These are phyloP conservation scores for Mythimna ferrago DNA, from an alignment of 2,888 invertebrate species.

Conservation along the genomic window DNA sequence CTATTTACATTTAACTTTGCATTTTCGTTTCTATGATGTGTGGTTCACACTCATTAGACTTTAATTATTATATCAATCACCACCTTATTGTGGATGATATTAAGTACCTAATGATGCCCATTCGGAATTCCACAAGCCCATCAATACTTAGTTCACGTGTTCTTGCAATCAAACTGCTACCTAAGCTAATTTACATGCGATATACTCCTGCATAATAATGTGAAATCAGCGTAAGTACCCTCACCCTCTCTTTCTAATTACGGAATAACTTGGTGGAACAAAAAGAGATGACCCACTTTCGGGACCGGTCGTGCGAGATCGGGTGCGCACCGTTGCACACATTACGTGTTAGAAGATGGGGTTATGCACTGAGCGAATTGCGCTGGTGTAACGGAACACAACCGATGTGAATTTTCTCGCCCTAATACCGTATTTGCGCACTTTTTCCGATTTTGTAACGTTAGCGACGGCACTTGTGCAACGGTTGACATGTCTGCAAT, in stretches of 20 bases:
- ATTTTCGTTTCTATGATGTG: not conserved
- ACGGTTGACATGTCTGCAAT: conserved; percentile 74
- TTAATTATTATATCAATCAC: not conserved
- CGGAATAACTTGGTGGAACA: conserved; percentile 89
- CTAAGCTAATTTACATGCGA: conserved; percentile 68
- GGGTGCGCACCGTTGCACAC: conserved; percentile 89
- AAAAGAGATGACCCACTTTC: conserved; percentile 91
- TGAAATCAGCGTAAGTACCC: conserved; percentile 66
- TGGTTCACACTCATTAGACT: not conserved
- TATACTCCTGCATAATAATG: conserved; percentile 70
- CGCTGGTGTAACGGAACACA: conserved; percentile 84
- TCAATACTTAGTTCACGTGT: conserved; percentile 53
- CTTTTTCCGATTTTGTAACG: conserved; percentile 84
- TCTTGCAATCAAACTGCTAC: conserved; percentile 65
- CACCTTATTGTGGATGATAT: not conserved
- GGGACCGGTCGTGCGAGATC: conserved; percentile 89
- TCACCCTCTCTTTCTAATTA: conserved; percentile 87
- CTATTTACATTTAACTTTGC: not conserved
- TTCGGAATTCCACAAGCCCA: conserved; percentile 34
- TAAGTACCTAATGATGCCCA: not conserved
- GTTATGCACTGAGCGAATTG: conserved; percentile 85
- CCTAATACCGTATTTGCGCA: conserved; percentile 86
- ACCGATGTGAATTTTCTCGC: conserved; percentile 89
- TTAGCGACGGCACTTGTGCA: conserved; percentile 80
- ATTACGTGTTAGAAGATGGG: conserved; percentile 89